Percentiles rank a stretch among this genome's conserved stretches.
These are phyloP conservation scores for Beris chalybata DNA, from an alignment of 2,888 invertebrate genomes.

Conservation along the genomic window DNA sequence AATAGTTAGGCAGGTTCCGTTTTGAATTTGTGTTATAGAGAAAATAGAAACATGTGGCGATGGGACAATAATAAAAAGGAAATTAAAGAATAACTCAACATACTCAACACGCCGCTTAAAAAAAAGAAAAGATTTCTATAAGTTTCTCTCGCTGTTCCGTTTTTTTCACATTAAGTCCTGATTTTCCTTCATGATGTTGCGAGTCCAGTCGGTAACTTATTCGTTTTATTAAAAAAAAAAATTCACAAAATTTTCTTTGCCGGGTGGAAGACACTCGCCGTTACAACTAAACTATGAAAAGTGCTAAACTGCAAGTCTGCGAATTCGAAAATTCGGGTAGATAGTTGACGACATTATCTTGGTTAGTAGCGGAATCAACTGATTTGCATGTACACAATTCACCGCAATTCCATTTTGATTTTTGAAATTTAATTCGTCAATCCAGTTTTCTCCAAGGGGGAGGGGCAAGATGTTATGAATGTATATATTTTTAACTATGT, in stretches of 20 bases:
- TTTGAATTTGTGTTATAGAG: conserved; percentile 12
- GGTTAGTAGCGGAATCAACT: too few relatives aligned
- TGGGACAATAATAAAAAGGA: conserved; percentile 10
- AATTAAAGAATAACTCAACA: conserved; percentile 16
- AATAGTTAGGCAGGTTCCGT: conserved; percentile 25
- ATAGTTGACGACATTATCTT: too few relatives aligned
- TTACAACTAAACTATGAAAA: not conserved
- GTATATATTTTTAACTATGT: too few relatives aligned
- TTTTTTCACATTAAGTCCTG: conserved; percentile 8
- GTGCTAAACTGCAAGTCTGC: too few relatives aligned
- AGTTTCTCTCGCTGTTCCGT: too few relatives aligned
- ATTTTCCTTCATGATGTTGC: conserved; percentile 7
- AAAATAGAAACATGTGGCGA: not conserved
- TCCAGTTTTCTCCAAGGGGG: too few relatives aligned
- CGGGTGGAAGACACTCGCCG: not conserved
- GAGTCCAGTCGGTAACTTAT: too few relatives aligned
- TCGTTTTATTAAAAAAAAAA: not conserved
- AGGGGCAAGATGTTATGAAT: too few relatives aligned
- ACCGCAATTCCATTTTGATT: too few relatives aligned
- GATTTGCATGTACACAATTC: too few relatives aligned
- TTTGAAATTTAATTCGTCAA: too few relatives aligned
- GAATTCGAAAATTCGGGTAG: too few relatives aligned
- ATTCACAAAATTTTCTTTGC: not conserved
- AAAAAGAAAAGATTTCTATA: conserved; percentile 9
- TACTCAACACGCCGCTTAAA: conserved; percentile 17